Evolutionary conservation across 30 jellyfish, hydroid and myxozoan species (phyloP).

Genomic region (Cassiopea xamachana): DNA sequence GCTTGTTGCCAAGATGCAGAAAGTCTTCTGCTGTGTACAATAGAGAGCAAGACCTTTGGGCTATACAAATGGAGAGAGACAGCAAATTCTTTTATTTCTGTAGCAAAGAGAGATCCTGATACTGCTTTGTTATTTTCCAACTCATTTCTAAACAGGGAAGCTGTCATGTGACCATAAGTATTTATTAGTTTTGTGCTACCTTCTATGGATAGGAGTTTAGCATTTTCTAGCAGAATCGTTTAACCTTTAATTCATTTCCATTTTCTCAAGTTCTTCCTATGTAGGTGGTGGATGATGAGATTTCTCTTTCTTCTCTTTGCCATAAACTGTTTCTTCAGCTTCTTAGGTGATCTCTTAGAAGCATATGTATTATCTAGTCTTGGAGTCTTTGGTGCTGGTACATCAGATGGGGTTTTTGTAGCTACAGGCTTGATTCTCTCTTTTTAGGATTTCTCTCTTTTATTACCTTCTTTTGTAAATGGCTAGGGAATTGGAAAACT

Average conservation of each 20-base stretch:
- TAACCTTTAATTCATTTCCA: neutral
- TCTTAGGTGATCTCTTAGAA: neutral
- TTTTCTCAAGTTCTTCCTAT: neutral
- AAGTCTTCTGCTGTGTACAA: neutral
- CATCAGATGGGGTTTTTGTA: neutral
- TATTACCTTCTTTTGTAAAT: neutral
- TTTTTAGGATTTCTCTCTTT: neutral
- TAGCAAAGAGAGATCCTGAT: neutral
- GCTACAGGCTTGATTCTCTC: neutral
- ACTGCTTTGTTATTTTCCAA: neutral
- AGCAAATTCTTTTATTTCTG: neutral
- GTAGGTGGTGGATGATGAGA: neutral
- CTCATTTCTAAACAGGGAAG: neutral
- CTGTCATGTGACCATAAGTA: neutral
- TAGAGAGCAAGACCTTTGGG: neutral
- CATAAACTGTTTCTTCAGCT: neutral
- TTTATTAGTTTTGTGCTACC: neutral
- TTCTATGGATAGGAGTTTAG: neutral
- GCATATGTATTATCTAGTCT: neutral
- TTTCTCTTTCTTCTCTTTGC: neutral
- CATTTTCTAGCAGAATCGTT: neutral
- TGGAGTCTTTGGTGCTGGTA: neutral
- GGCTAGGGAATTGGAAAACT: neutral
- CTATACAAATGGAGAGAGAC: neutral
- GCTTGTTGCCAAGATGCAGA: neutral